A percentile compares a stretch with the other conserved stretches of the same genome.
Evolutionary conservation across 2,888 invertebrate genomes (phyloP).

Genomic region (Acleris sparsana): DNA sequence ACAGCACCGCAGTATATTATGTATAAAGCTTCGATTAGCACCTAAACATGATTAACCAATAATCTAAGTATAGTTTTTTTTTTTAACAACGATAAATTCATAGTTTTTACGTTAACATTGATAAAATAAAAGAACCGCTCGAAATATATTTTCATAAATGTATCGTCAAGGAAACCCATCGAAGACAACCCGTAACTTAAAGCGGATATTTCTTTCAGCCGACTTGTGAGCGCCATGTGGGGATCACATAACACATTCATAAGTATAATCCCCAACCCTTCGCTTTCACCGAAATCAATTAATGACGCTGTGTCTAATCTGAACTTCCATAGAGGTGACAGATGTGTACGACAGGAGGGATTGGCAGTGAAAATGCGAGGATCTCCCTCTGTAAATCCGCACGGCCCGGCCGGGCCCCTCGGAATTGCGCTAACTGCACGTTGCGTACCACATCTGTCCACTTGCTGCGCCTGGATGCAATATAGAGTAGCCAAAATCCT

Average conservation of each 20-base stretch:
- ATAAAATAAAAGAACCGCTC: not conserved
- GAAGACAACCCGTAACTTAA: slow-evolving; percentile 27
- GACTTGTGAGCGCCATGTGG: slow-evolving; percentile 53
- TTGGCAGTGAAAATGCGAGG: slow-evolving; percentile 69
- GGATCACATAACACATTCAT: slow-evolving; percentile 44
- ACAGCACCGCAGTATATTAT: slow-evolving; percentile 48
- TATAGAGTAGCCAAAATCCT: slow-evolving; percentile 42
- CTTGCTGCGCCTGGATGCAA: slow-evolving; percentile 53
- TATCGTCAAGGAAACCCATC: slow-evolving; percentile 20
- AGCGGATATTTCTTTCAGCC: slow-evolving; percentile 34
- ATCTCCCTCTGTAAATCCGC: slow-evolving; percentile 63
- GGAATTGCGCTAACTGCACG: slow-evolving; percentile 77
- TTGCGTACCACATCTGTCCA: slow-evolving; percentile 78
- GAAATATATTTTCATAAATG: slow-evolving; percentile 13
- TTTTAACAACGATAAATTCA: too few species aligned
- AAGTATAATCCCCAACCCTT: slow-evolving; percentile 65
- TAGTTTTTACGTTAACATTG: too few species aligned
- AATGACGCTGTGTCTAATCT: slow-evolving; percentile 78
- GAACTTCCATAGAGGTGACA: slow-evolving; percentile 66
- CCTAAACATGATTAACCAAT: not conserved
- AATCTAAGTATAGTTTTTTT: too few species aligned
- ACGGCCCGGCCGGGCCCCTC: slow-evolving; percentile 67
- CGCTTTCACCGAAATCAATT: slow-evolving; percentile 70
- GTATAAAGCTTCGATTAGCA: not conserved
- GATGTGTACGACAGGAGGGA: slow-evolving; percentile 78